Base-by-base conservation (phyloP, 1,140 invertebrate genomes). In the Sarcophaga bullata region DNA sequence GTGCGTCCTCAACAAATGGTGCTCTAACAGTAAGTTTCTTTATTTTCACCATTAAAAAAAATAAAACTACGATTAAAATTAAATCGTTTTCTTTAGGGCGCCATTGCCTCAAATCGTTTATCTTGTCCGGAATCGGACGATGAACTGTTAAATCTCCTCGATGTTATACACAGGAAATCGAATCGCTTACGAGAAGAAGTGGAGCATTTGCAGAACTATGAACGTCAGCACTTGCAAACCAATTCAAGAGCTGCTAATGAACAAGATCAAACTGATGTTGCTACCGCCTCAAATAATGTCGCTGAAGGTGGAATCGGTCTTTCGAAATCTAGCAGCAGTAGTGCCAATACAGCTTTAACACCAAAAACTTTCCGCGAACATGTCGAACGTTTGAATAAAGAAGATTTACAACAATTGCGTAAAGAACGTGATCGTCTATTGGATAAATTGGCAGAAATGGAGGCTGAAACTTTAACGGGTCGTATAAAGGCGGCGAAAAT, bases 111-210 rank as follows among this genome's bases (percentile, higher is more conserved):
- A 54, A 90, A 90, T 85, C 88, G 88, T 37, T 82, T 89, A 62
- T 86, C 86, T 76, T 88, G 87, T 82, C 84, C 84, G 82, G 93
- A 94, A 82, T 92, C 92, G 17, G 95, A 96, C 87, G 95, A 96
- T 86, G 96, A 97, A 86, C 91, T 97, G 11, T 96, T 95, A 93
- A 95, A 95, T 84, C 91, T 97, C 47, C 91, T 97, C 80, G 96
- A 97, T 87, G 94, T 96, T 84, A 97, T 97, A 85, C 95, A 97
- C 84, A 91, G 94, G 46, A 95, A 96, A 85, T 95, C 95, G 13
- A 94, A 93, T 17, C 92, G 94, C 58, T 92, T 96, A 84, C 92
- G 95, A 83, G 93, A 95, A 82, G 95, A 96, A 86, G 93, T 94
- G 19, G 94, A 95, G 83, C 91, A 92, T 81, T 84, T 92, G 62